A percentile compares a stretch with the other conserved stretches of the same genome.
phyloP scores from a whole-genome alignment of 2,888 invertebrate species.

The Pollenia amentaria region DNA sequence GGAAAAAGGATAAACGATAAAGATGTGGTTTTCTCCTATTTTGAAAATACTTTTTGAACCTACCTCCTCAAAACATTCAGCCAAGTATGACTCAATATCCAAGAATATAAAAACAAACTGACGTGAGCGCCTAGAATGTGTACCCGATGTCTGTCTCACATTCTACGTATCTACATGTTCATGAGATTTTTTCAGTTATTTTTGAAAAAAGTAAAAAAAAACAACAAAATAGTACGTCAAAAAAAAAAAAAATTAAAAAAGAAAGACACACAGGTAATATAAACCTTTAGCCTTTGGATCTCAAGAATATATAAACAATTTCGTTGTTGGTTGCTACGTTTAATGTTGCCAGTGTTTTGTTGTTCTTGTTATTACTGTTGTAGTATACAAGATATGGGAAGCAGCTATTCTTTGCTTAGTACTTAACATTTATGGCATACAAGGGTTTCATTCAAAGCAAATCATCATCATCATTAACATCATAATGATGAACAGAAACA shows the following conservation, averaged over 20 bases:
- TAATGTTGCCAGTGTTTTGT: slow-evolving; percentile 15
- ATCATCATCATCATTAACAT: slow-evolving; percentile 21
- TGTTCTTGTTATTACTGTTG: slow-evolving; percentile 17
- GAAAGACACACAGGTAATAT: slow-evolving; percentile 62
- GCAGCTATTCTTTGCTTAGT: slow-evolving; percentile 39
- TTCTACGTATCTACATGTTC: not conserved
- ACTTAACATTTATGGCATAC: slow-evolving; percentile 34
- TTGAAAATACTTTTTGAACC: not conserved
- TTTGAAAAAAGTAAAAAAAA: slow-evolving; percentile 24
- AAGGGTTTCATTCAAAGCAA: slow-evolving; percentile 34
- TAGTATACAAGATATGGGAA: slow-evolving; percentile 40
- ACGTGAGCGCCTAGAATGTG: slow-evolving; percentile 22
- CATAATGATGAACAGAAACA: not conserved
- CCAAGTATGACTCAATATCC: slow-evolving; percentile 54
- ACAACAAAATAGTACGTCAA: slow-evolving; percentile 33
- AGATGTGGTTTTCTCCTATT: not conserved
- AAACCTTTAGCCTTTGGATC: slow-evolving; percentile 68
- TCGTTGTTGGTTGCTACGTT: slow-evolving; percentile 33
- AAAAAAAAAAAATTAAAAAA: not conserved
- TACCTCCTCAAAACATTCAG: not conserved
- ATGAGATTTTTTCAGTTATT: slow-evolving; percentile 53
- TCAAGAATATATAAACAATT: slow-evolving; percentile 38
- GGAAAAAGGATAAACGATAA: too few relatives aligned
- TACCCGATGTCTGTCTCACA: not conserved
- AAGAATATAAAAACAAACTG: slow-evolving; percentile 2